Percentiles rank a stretch among this genome's conserved stretches.
phyloP scores from a whole-genome alignment of 1,140 invertebrate species.

The Drosophila eugracilis region DNA sequence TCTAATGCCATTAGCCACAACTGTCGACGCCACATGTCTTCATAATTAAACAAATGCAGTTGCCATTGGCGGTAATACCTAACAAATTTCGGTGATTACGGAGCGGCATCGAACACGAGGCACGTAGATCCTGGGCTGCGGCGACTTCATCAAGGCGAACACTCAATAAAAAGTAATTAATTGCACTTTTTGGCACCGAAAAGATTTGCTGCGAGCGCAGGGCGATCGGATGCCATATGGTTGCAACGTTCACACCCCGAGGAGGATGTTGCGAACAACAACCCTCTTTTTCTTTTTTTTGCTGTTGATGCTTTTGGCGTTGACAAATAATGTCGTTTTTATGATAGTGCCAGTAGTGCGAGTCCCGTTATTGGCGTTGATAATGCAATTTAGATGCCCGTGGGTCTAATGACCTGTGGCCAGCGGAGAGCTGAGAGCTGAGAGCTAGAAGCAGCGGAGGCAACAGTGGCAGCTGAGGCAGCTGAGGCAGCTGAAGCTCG shows the following conservation, averaged over 20 bases:
- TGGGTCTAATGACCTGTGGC: slow-evolving; percentile 76
- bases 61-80: slow-evolving; percentile 67
- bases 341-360: slow-evolving; percentile 48
- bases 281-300: slow-evolving; percentile 20
- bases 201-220: slow-evolving; percentile 25
- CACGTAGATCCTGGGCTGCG: neutral
- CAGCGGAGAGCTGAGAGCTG: slow-evolving; percentile 6
- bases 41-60: slow-evolving; percentile 73
- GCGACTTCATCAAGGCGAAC: slow-evolving; percentile 28
- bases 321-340: slow-evolving; percentile 83
- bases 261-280: neutral
- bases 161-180: slow-evolving; percentile 82
- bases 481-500: slow-evolving; percentile 27
- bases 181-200: slow-evolving; percentile 71
- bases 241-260: slow-evolving; percentile 63
- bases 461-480: too few species aligned
- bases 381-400: slow-evolving; percentile 76
- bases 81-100: slow-evolving; percentile 74
- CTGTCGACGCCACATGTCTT: slow-evolving; percentile 81
- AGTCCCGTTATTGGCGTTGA: slow-evolving; percentile 77
- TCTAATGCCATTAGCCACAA: slow-evolving; percentile 77
- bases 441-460: slow-evolving; percentile 4
- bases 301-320: slow-evolving; percentile 66
- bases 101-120: neutral
- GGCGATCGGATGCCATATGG: slow-evolving; percentile 54